Evolutionary conservation across 2,888 invertebrate species (phyloP).

Genomic region (Adineta ricciae): DNA sequence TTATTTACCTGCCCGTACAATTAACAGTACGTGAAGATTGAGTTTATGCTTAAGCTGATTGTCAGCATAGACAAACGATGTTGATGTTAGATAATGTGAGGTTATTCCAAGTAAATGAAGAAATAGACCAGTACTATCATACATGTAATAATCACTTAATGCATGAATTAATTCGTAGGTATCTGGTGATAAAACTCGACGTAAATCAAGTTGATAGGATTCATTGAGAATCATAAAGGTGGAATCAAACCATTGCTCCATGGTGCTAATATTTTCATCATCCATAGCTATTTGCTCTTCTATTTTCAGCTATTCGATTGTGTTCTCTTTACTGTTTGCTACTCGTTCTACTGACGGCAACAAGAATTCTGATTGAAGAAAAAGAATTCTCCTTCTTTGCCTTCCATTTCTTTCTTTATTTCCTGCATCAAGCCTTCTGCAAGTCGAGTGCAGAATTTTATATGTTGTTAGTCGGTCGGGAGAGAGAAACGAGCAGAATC

Average conservation of each 20-base stretch:
- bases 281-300: background rate
- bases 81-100: background rate
- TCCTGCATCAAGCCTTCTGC: background rate
- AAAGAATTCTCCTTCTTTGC: conserved; percentile 2
- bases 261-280: background rate
- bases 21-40: background rate
- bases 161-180: background rate
- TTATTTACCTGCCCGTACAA: background rate
- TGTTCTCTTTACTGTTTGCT: background rate
- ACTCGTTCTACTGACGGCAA: conserved; percentile 5
- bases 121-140: background rate
- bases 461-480: background rate
- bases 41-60: background rate
- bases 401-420: background rate
- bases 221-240: background rate
- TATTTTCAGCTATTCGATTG: background rate
- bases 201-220: background rate
- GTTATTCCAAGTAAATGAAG: background rate
- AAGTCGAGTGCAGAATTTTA: conserved; percentile 1
- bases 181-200: background rate
- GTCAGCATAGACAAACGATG: background rate
- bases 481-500: background rate
- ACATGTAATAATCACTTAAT: background rate
- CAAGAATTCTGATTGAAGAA: conserved; percentile 9
- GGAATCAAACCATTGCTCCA: background rate